Conservation (phyloP, 2,113 vertebrate genomes). For the Saguinus imperator region DNA sequence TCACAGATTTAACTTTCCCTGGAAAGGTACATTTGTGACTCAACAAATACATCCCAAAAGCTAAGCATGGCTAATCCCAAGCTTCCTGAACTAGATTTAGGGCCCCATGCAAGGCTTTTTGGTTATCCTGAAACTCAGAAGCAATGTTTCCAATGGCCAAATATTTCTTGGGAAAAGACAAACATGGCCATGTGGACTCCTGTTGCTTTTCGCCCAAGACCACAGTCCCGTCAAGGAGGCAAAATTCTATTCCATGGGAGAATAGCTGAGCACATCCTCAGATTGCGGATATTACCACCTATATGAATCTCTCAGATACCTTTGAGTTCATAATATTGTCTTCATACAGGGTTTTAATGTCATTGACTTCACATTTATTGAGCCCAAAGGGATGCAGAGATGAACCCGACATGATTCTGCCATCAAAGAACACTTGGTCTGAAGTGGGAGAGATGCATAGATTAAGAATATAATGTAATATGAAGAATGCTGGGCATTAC, state of each 20-base stretch:
- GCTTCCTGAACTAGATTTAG: not conserved
- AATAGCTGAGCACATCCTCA: not conserved
- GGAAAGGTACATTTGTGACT: not conserved
- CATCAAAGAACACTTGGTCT: not conserved
- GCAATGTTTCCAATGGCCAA: not conserved
- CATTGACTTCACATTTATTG: not conserved
- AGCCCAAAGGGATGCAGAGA: not conserved
- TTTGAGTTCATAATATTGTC: not conserved
- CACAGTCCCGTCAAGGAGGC: not conserved
- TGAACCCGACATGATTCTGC: not conserved
- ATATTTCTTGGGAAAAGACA: constrained; percentile 8
- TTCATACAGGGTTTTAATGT: not conserved
- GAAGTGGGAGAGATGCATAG: not conserved
- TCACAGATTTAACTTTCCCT: not conserved
- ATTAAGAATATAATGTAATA: not conserved
- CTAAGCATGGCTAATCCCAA: not conserved
- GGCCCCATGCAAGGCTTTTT: not conserved
- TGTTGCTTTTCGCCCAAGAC: not conserved
- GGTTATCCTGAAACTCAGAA: not conserved
- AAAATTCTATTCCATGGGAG: not conserved
- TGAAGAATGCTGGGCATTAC: not conserved
- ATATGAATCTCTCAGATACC: not conserved
- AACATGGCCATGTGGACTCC: not conserved
- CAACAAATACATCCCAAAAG: not conserved
- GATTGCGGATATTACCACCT: not conserved